Percentiles rank a stretch among this genome's conserved stretches.
Conservation (phyloP, 2,113 vertebrate genomes). For the Actinemys pallida region DNA sequence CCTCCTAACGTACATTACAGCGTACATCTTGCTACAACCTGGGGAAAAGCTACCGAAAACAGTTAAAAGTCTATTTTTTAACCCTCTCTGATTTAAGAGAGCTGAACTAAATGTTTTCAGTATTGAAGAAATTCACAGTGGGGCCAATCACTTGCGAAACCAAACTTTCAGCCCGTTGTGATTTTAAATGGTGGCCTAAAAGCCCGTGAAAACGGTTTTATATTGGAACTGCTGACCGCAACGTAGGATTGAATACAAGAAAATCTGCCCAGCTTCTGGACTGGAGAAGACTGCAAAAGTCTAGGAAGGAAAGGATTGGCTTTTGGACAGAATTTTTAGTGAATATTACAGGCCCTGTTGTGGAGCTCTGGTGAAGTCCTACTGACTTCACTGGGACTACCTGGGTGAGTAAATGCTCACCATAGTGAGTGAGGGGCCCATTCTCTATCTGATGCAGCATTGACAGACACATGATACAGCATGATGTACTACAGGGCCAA, state of each 20-base stretch:
- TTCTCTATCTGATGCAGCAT: background rate
- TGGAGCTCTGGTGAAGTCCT: background rate
- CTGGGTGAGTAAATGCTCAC: background rate
- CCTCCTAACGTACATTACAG: background rate
- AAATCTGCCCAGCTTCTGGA: background rate
- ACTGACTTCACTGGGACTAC: background rate
- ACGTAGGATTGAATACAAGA: background rate
- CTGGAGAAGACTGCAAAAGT: background rate
- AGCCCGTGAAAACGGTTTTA: background rate
- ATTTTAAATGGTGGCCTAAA: background rate
- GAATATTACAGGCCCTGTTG: background rate
- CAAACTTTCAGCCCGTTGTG: background rate
- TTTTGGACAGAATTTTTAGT: background rate
- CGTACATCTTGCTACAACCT: background rate
- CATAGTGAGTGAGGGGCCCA: background rate
- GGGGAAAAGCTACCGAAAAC: background rate
- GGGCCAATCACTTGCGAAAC: background rate
- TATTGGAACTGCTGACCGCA: background rate
- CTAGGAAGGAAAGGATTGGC: background rate
- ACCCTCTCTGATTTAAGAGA: rapidly evolving
- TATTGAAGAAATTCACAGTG: background rate
- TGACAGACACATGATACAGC: background rate
- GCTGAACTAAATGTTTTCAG: background rate
- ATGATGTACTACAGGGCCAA: background rate
- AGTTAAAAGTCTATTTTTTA: background rate